These are phyloP conservation scores for Araneus ventricosus DNA, from an alignment of 1,140 invertebrate species.

Conservation along the genomic window DNA sequence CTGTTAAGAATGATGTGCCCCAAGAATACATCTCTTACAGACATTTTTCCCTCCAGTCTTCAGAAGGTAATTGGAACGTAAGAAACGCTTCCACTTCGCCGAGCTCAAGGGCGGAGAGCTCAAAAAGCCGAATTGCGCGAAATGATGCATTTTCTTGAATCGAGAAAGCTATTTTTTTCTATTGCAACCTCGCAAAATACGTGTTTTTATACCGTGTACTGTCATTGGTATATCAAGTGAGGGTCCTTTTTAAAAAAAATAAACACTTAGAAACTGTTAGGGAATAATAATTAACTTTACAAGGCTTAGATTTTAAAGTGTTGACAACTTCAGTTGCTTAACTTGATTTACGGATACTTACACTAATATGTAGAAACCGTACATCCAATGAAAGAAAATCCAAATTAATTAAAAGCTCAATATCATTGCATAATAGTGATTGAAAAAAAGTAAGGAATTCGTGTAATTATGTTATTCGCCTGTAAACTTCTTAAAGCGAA, in stretches of 20 bases:
- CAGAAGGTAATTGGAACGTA: slow-evolving; percentile 77
- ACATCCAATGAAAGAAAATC: neutral
- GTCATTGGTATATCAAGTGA: neutral
- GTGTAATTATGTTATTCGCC: neutral
- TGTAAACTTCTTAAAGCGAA: neutral
- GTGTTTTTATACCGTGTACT: slow-evolving; percentile 13
- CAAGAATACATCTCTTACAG: slow-evolving; percentile 88
- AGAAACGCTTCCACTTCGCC: slow-evolving; percentile 57
- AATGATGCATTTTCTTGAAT: slow-evolving; percentile 67
- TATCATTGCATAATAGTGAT: neutral
- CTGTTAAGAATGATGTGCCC: slow-evolving; percentile 80
- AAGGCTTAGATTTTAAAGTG: neutral
- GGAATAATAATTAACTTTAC: neutral
- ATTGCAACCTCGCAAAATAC: slow-evolving; percentile 37
- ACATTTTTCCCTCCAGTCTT: slow-evolving; percentile 80
- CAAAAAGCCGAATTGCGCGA: slow-evolving; percentile 65
- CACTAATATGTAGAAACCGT: neutral
- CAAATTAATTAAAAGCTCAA: neutral
- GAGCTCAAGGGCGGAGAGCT: slow-evolving; percentile 56
- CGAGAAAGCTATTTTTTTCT: slow-evolving; percentile 33
- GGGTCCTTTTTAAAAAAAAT: neutral
- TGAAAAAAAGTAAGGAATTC: neutral
- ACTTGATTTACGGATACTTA: neutral
- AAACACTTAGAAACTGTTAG: neutral
- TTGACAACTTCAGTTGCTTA: neutral